Evolutionary conservation across 2,113 vertebrate species (phyloP).

Genomic region (Hiodon tergisus): DNA sequence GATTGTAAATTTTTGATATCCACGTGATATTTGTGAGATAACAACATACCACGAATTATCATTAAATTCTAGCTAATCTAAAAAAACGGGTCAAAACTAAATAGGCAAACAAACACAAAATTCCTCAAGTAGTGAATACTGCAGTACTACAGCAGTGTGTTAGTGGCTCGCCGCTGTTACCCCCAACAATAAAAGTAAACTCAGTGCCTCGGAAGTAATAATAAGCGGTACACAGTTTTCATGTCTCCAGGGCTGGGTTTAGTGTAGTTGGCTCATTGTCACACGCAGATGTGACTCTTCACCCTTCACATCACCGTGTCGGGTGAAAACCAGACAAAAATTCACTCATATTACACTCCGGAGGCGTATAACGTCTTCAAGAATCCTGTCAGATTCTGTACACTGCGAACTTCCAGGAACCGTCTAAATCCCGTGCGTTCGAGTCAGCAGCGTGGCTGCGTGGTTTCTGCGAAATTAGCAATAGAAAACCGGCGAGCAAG

Average conservation of each 20-base stretch:
- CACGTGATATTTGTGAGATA: no score
- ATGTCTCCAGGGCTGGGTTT: conserved; percentile 51
- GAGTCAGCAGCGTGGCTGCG: conserved; percentile 43
- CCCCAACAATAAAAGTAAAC: conserved; percentile 15
- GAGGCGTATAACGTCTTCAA: conserved; percentile 29
- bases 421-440: conserved; percentile 44
- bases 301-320: conserved; percentile 50
- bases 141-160: background rate
- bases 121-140: background rate
- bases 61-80: no score
- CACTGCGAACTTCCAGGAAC: conserved; percentile 43
- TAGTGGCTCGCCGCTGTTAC: background rate
- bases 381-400: conserved; percentile 36
- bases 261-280: conserved; percentile 50
- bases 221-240: conserved; percentile 29
- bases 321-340: conserved; percentile 40
- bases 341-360: conserved; percentile 46
- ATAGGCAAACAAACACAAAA: background rate
- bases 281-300: conserved; percentile 59
- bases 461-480: conserved; percentile 50
- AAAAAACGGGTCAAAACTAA: background rate
- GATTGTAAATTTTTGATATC: no score
- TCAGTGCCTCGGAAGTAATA: conserved; percentile 13
- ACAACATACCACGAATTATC: no score
- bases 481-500: conserved; percentile 41